Conservation (phyloP, 1,140 invertebrate species). For the Caenorhabditis brenneri region DNA sequence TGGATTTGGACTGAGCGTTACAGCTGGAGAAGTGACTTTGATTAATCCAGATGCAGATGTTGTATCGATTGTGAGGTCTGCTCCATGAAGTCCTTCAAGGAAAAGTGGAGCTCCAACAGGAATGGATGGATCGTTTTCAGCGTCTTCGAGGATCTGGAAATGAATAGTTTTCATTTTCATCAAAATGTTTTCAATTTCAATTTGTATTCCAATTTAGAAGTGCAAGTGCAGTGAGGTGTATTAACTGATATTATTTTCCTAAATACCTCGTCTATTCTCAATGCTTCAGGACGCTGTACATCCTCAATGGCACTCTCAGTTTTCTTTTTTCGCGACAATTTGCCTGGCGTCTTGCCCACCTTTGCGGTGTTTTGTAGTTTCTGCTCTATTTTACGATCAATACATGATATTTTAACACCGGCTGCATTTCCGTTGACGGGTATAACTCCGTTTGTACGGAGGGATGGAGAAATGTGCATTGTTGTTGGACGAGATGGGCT, state of each 20-base stretch:
- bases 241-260: neutral
- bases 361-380: conserved; percentile 18
- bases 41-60: neutral
- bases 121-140: conserved; percentile 64
- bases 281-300: neutral
- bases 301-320: neutral
- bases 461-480: conserved; percentile 7
- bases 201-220: neutral
- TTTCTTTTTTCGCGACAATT: conserved; percentile 20
- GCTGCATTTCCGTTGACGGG: neutral
- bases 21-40: conserved; percentile 31
- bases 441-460: neutral
- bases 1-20: conserved; percentile 19
- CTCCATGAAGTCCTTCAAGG: conserved; percentile 58
- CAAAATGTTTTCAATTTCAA: neutral
- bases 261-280: conserved; percentile 19
- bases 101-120: conserved; percentile 66
- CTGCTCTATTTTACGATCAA: conserved; percentile 45
- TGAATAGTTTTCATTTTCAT: neutral
- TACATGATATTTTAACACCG: conserved; percentile 46
- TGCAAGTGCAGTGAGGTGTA: conserved; percentile 1
- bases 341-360: conserved; percentile 36
- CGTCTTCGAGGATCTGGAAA: conserved; percentile 53
- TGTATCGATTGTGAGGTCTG: conserved; percentile 48
- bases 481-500: conserved; percentile 35